Base-by-base conservation (phyloP, 2,888 invertebrate species). In the Dysmachus trigonus region DNA sequence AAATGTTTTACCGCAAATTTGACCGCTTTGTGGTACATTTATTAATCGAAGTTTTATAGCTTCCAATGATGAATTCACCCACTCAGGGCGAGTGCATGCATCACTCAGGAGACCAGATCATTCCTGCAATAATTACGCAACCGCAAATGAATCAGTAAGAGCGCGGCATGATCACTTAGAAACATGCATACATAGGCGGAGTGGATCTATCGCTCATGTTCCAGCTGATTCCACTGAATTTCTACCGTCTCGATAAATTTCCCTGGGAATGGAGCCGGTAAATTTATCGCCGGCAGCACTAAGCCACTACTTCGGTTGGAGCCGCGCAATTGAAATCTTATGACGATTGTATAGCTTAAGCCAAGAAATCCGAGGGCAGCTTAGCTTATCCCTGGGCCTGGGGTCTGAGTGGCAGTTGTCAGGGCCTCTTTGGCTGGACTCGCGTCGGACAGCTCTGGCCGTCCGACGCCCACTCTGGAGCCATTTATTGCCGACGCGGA, bases 391-490 rank as follows among this genome's bases (percentile, higher is more conserved):
- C 38, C 27, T 41, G 38, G 38, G 18, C 51, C 27, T n/a, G 31
- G 51, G 13, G 51, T 15, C 79, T 51, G 47, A 79, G 47, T 51
- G 79, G 79, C 51, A 79, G 79, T 79, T 79, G 76, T n/a, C 73
- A 73, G 73, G 73, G 33, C 33, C n/a, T 72, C 72, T n/a, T 73
- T 73, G 8, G 33, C 82, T 82, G 51, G 27, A 18, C 76, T 4
- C 27, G 27, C 8, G 13, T 1, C 13, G 30, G 6, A 10, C 71
- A 15, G 18, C 10, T 8, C 18, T 8, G 31, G 18, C 38, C 27
- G 13, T 22, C 41, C 2, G 72, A 30, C 83, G 83, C 83, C 83
- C 83, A 83, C 83, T 41, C 30, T 83, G 83, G 72, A 83, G 83
- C 71, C 83, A 8, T 5, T 41, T 30, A 72, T 38, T 27, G 83